Evolutionary conservation across 2,797 vertebrate species (phyloP).

Genomic region (Acipenser oxyrinchus): DNA sequence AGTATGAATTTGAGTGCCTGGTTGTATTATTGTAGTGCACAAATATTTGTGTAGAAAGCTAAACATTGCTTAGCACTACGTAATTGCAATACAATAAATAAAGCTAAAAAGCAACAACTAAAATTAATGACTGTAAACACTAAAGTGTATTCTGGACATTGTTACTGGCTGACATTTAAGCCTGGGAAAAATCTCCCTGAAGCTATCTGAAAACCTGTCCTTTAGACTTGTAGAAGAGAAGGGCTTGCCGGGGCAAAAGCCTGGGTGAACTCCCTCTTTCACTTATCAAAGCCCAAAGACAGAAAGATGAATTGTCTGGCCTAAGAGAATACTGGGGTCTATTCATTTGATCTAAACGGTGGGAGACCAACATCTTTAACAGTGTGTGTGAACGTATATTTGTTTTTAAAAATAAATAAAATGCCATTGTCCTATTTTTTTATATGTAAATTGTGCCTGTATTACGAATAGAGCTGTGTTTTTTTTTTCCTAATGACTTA

Average conservation of each 20-base stretch:
- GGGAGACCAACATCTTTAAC: too few species aligned
- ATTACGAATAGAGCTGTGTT: too few species aligned
- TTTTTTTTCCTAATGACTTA: too few species aligned
- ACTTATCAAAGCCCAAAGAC: too few species aligned
- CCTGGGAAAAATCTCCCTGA: background rate
- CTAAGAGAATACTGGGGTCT: too few species aligned
- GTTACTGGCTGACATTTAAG: slow-evolving; percentile 1
- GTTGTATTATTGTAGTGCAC: background rate
- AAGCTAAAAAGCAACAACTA: background rate
- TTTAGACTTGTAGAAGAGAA: too few species aligned
- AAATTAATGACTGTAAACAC: background rate
- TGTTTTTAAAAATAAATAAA: too few species aligned
- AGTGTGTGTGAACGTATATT: too few species aligned
- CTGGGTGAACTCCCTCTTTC: background rate
- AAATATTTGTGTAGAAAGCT: background rate
- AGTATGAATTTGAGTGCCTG: background rate
- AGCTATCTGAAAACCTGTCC: background rate
- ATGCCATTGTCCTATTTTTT: too few species aligned
- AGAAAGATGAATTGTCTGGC: too few species aligned
- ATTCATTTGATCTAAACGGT: too few species aligned
- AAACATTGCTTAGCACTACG: background rate
- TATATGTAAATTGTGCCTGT: too few species aligned
- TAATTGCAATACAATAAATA: slow-evolving; percentile 7
- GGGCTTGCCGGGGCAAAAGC: slow-evolving; percentile 6
- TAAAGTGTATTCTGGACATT: background rate